Evolutionary conservation across 1,140 invertebrate genomes (phyloP).

Genomic region (Drosophila sproati): DNA sequence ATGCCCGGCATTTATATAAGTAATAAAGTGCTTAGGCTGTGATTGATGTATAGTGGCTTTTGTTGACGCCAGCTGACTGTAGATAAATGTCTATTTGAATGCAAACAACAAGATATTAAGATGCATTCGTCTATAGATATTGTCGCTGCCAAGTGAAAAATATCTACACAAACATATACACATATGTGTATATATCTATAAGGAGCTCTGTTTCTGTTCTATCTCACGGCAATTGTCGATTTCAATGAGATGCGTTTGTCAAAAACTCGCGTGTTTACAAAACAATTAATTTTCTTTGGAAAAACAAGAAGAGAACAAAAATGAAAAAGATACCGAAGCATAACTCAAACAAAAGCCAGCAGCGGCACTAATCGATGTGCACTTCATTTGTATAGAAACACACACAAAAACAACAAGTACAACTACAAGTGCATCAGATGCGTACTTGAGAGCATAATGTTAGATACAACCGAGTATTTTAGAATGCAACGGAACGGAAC

Average conservation of each 20-base stretch:
- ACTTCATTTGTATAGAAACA: constrained; percentile 71
- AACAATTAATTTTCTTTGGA: constrained; percentile 80
- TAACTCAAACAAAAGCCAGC: constrained; percentile 70
- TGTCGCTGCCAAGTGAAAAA: constrained; percentile 42
- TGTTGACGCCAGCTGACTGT: constrained; percentile 39
- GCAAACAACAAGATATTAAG: constrained; percentile 53
- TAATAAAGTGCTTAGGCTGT: constrained; percentile 44
- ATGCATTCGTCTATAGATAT: constrained; percentile 38
- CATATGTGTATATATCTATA: constrained; percentile 16
- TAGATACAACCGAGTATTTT: constrained; percentile 48
- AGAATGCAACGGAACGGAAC: constrained; percentile 38
- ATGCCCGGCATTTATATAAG: constrained; percentile 42
- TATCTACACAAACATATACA: constrained; percentile 16
- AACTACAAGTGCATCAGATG: constrained; percentile 45
- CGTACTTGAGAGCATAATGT: constrained; percentile 58
- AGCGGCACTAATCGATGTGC: constrained; percentile 74
- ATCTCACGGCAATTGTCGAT: constrained; percentile 30
- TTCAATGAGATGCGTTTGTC: constrained; percentile 29
- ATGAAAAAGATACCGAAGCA: constrained; percentile 82
- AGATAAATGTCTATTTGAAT: constrained; percentile 45
- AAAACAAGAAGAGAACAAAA: constrained; percentile 61
- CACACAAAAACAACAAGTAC: constrained; percentile 19
- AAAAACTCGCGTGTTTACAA: constrained; percentile 71
- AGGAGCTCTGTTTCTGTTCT: constrained; percentile 48
- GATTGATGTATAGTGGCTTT: constrained; percentile 68